A percentile compares a stretch with the other conserved stretches of the same genome.
Conservation (phyloP, 2,113 vertebrate genomes). For the Mustelus asterias region DNA sequence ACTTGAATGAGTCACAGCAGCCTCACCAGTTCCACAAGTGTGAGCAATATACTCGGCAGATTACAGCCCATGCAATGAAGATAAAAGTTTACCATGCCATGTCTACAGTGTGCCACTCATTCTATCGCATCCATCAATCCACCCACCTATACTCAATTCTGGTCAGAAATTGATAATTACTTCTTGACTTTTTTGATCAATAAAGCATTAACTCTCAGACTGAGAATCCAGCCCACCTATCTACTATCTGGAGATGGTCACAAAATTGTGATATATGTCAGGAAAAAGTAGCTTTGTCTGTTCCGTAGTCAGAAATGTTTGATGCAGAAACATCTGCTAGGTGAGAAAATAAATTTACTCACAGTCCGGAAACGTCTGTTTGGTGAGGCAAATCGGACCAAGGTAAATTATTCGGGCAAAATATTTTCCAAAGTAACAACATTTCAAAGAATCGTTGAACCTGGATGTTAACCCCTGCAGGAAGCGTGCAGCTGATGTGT, state of each 20-base stretch:
- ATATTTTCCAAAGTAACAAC: neutral
- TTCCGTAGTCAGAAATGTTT: neutral
- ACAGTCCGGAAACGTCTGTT: neutral
- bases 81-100: neutral
- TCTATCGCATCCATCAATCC: neutral
- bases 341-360: neutral
- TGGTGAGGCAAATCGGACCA: neutral
- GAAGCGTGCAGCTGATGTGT: neutral
- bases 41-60: neutral
- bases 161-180: neutral
- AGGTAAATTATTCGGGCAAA: neutral
- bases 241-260: neutral
- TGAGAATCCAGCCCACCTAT: neutral
- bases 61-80: neutral
- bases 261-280: neutral
- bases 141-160: neutral
- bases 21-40: neutral
- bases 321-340: neutral
- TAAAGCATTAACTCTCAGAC: neutral
- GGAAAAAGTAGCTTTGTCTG: neutral
- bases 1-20: neutral
- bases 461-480: neutral
- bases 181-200: neutral
- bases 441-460: neutral
- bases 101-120: neutral